These are phyloP conservation scores for Ostrea edulis DNA, from an alignment of 1,140 invertebrate species.

Conservation along the genomic window DNA sequence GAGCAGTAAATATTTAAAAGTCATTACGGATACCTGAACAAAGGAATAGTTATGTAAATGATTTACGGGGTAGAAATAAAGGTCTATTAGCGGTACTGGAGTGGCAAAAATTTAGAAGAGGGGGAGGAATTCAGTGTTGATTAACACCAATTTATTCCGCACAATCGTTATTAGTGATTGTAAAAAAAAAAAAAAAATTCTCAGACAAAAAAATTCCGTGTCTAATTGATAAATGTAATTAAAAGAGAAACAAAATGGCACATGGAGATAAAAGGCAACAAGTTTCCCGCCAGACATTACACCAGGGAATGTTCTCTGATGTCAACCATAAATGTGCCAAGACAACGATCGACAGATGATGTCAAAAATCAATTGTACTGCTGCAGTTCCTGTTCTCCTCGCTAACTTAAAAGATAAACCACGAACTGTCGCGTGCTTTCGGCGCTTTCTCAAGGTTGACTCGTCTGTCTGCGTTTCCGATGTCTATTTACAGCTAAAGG, in stretches of 20 bases:
- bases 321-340: neutral
- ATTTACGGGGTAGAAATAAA: neutral
- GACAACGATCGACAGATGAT: neutral
- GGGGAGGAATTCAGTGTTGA: no score
- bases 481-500: neutral
- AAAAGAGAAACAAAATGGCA: neutral
- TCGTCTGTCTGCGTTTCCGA: neutral
- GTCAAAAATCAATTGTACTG: neutral
- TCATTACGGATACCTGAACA: neutral
- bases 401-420: neutral
- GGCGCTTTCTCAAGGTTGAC: neutral
- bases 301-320: neutral
- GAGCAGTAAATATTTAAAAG: neutral
- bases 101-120: no score
- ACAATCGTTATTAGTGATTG: neutral
- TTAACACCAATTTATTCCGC: no score
- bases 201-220: neutral
- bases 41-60: constrained; percentile 10
- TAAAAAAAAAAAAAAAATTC: neutral
- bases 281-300: neutral
- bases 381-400: neutral
- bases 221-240: neutral
- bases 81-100: no score
- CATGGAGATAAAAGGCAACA: neutral
- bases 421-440: neutral